Base-by-base conservation (phyloP, 2,888 invertebrate species). In the Buathra laborator region DNA sequence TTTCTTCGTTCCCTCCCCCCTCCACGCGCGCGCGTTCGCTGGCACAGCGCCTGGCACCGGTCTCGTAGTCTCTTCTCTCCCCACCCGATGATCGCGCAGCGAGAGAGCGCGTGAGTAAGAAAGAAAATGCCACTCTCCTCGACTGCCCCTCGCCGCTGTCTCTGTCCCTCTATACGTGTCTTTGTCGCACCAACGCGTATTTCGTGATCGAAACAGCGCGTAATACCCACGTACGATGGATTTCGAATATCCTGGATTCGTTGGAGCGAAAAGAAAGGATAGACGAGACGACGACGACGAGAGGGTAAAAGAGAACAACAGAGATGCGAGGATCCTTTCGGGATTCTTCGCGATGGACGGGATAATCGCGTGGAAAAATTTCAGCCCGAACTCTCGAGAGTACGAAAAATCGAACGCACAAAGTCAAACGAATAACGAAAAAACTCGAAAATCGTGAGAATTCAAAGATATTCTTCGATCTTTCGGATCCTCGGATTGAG, bases 401-500 rank as follows among this genome's bases (percentile, higher is more conserved):
- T 44, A 12, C 43, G 32, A 62, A 32, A 2, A 1, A 48, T 14
- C n/a, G 79, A 7, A n/a, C 9, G 16, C 5, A 19, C 16, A 19
- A n/a, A 62, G 46, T n/a, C 10, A 37, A n/a, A 43, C 46, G 10
- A 19, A 29, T 24, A n/a, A 74, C 14, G 6, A 16, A 56, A 71
- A 24, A 24, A 24, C 24, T 24, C 24, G 16, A 43, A 3, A 3
- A 10, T 0, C 9, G 10, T 9, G 9, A 16, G 43, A 48, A 48
- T 46, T 29, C 48, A 37, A 32, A 19, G 43, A 72, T 19, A 16
- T 19, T 14, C 14, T 1, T 12, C 5, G 10, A 19, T 24, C 2
- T 24, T 24, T 3, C 5, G 51, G 74, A 84, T 59, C 90, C 90
- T 24, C 86, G 37, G 37, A 44, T 89, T 91, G 92, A 91, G 92